These are phyloP conservation scores for Syrphus vitripennis DNA, from an alignment of 2,888 invertebrate species.

Conservation along the genomic window DNA sequence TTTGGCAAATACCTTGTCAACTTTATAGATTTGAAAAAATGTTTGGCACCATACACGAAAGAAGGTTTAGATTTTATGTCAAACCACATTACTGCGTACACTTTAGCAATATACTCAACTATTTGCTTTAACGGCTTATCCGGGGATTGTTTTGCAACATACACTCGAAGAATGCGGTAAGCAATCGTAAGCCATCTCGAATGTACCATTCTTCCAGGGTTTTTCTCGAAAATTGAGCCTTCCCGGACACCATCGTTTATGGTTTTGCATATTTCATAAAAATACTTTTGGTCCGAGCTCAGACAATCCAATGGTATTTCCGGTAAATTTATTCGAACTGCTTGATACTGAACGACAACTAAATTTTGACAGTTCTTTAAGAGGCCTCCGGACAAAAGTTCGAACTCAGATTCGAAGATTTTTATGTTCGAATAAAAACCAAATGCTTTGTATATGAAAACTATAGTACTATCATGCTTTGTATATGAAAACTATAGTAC, in stretches of 20 bases:
- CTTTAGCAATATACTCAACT: conserved; percentile 4
- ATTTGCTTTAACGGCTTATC: background rate
- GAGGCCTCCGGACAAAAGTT: no score
- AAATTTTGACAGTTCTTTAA: background rate
- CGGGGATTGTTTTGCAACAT: background rate
- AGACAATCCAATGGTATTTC: background rate
- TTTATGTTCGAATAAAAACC: no score
- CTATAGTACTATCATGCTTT: no score
- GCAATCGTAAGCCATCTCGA: no score
- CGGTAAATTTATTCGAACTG: background rate
- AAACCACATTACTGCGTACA: conserved; percentile 2
- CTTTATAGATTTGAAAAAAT: background rate
- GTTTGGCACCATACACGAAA: background rate
- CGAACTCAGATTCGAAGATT: no score
- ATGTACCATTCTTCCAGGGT: no score
- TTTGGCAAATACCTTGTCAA: background rate
- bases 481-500: no score
- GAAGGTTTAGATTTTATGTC: background rate
- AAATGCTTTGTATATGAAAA: no score
- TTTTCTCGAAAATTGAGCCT: conserved; percentile 10
- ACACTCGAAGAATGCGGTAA: background rate
- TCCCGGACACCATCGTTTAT: background rate
- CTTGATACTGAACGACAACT: background rate
- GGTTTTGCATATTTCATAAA: conserved; percentile 8
- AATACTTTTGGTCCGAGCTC: conserved; percentile 6